Conservation (phyloP, 2,797 vertebrate species). For the Hoplostethus atlanticus region DNA sequence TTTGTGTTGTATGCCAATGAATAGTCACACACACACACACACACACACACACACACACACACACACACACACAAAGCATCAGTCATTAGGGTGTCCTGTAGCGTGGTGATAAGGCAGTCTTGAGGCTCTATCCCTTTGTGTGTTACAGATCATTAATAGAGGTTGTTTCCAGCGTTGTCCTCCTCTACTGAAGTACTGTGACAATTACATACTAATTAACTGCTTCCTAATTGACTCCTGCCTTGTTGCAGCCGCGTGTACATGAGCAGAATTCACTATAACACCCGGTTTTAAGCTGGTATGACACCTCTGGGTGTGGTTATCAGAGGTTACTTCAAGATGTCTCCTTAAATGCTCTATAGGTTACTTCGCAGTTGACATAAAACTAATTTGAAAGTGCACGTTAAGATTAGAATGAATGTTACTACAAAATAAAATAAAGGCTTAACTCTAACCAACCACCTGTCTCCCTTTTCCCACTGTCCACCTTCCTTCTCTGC, state of each 20-base stretch:
- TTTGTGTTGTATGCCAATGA: conserved; percentile 7
- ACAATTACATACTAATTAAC: conserved; percentile 46
- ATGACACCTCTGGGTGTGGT: background rate
- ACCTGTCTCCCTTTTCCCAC: conserved; percentile 81
- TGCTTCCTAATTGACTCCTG: conserved; percentile 15
- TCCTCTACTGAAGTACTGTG: conserved; percentile 1
- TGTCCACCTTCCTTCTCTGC: conserved; percentile 65
- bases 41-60: conserved; percentile 34
- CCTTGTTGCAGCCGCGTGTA: conserved; percentile 3
- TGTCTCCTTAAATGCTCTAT: no score
- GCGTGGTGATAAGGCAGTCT: conserved; percentile 56
- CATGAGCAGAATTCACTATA: background rate
- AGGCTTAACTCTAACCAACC: background rate
- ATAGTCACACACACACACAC: conserved; percentile 5
- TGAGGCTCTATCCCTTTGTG: conserved; percentile 29
- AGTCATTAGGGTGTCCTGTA: conserved; percentile 57
- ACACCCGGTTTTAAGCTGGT: background rate
- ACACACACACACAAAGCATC: conserved; percentile 32
- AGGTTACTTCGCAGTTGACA: no score
- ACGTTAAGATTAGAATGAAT: background rate
- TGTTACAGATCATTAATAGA: conserved; percentile 45
- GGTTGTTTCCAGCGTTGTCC: conserved; percentile 27
- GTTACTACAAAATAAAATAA: background rate
- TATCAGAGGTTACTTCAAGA: background rate
- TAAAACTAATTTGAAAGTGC: no score